Conservation (phyloP, 2,888 invertebrate species). For the Catonia carolina region DNA sequence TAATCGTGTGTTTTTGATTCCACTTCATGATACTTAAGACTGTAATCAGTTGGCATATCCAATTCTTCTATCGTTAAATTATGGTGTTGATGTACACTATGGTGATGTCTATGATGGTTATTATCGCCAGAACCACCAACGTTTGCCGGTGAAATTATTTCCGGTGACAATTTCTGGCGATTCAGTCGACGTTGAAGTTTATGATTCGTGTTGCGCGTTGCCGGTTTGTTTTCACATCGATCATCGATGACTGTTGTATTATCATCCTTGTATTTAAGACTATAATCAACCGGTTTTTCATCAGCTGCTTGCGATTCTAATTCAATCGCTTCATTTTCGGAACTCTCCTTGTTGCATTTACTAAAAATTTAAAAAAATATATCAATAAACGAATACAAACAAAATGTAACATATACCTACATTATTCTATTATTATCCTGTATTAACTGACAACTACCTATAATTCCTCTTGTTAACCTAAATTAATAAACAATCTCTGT, state of each 20-base stretch:
- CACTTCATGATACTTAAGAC: constrained; percentile 79
- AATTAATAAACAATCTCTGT: too few relatives aligned
- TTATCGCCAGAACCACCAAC: too few relatives aligned
- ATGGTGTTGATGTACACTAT: neutral
- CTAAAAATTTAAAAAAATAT: neutral
- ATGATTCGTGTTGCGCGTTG: too few relatives aligned
- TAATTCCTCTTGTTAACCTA: too few relatives aligned
- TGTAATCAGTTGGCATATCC: constrained; percentile 89
- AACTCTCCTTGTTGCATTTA: neutral
- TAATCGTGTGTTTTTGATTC: constrained; percentile 31
- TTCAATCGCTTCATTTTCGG: neutral
- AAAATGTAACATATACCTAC: neutral
- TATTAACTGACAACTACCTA: too few relatives aligned
- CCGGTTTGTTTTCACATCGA: neutral
- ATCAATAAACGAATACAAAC: too few relatives aligned
- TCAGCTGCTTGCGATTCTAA: neutral
- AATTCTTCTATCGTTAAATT: constrained; percentile 76
- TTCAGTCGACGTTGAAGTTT: neutral
- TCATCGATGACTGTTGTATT: neutral
- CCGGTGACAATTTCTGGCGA: neutral
- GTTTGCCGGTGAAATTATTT: neutral
- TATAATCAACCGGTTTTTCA: constrained; percentile 11
- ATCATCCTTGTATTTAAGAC: neutral
- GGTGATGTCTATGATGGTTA: neutral
- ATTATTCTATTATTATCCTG: neutral